Evolutionary conservation across 2,888 invertebrate species (phyloP).

Genomic region (Invenusta paracnida): DNA sequence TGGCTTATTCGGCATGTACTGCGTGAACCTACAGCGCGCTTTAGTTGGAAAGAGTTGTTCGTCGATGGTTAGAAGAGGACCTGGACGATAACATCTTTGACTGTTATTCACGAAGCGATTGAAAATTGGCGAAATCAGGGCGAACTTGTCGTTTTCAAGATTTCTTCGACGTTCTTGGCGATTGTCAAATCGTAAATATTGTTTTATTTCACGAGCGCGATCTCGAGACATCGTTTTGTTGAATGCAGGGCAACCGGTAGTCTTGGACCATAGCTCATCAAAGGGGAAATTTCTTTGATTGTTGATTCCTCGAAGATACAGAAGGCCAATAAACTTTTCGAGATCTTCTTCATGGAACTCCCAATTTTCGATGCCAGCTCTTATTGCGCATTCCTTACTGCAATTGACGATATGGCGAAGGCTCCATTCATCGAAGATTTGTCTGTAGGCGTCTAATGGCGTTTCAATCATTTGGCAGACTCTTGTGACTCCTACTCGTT

Average conservation of each 20-base stretch:
- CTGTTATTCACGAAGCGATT: neutral
- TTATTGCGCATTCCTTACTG: neutral
- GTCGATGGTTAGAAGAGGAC: conserved; percentile 20
- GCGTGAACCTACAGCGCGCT: conserved; percentile 31
- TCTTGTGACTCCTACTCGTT: conserved; percentile 31
- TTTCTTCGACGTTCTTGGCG: conserved; percentile 2
- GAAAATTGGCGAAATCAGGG: conserved; percentile 18
- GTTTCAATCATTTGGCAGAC: conserved; percentile 17
- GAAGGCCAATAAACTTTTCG: conserved; percentile 30
- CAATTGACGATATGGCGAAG: conserved; percentile 27
- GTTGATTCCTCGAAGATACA: conserved; percentile 20
- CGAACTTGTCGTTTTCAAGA: conserved; percentile 28
- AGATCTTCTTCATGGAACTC: conserved; percentile 24
- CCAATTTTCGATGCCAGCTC: conserved; percentile 20
- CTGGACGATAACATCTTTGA: conserved; percentile 21
- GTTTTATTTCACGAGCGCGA: conserved; percentile 33
- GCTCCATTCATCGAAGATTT: conserved; percentile 10
- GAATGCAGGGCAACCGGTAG: neutral
- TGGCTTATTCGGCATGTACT: conserved; percentile 32
- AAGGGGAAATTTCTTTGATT: conserved; percentile 25
- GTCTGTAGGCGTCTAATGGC: conserved; percentile 24
- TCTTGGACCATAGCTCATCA: conserved; percentile 25
- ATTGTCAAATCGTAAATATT: conserved; percentile 34
- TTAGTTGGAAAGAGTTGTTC: conserved; percentile 33
- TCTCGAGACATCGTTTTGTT: conserved; percentile 31